Evolutionary conservation across 2,797 vertebrate species (phyloP).

Genomic region (Numenius phaeopus): DNA sequence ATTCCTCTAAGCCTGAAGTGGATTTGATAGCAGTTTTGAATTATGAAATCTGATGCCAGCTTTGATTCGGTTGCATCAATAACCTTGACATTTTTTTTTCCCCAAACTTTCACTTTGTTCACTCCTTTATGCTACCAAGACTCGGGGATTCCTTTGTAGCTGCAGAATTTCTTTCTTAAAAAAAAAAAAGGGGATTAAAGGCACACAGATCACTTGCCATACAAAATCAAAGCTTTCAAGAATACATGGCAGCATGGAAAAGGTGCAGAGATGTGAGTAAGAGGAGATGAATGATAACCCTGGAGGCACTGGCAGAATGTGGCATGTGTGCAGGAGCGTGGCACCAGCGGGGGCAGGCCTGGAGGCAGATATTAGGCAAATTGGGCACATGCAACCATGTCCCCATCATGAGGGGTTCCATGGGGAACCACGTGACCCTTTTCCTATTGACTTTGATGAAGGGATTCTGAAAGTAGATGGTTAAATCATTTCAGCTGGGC

Average conservation of each 20-base stretch:
- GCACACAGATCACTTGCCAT: not conserved
- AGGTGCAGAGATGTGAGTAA: not conserved
- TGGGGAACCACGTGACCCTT: not conserved
- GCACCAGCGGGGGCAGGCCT: not conserved
- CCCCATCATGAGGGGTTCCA: not conserved
- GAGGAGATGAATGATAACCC: not conserved
- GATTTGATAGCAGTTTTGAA: not conserved
- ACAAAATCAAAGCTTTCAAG: not conserved
- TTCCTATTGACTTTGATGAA: not conserved
- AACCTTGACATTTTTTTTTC: not conserved
- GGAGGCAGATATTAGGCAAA: not conserved
- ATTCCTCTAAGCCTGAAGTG: not conserved
- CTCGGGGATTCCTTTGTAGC: not conserved
- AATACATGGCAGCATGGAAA: not conserved
- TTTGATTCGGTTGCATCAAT: not conserved
- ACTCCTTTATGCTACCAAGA: not conserved
- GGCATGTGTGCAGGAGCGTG: not conserved
- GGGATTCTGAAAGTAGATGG: not conserved
- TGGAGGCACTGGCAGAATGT: not conserved
- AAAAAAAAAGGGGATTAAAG: not conserved
- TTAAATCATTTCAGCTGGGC: not conserved
- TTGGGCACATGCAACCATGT: not conserved
- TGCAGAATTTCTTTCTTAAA: not conserved
- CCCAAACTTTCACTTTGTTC: not conserved
- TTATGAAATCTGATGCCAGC: not conserved